Evolutionary conservation across 2,113 vertebrate genomes (phyloP).

Genomic region (Fregetta grallaria): DNA sequence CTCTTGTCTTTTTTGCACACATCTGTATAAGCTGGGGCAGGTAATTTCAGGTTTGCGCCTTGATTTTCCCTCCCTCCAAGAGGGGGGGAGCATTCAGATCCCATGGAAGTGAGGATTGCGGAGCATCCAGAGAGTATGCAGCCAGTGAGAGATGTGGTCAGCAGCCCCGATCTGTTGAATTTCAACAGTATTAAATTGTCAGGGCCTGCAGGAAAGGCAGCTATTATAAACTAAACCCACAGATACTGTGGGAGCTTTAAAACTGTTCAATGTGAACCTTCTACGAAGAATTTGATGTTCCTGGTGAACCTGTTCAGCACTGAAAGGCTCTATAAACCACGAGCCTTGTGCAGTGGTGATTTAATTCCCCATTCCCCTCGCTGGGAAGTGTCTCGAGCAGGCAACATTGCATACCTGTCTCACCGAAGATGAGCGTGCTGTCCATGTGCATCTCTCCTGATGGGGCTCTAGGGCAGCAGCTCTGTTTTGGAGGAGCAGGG

Average conservation of each 20-base stretch:
- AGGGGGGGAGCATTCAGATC: accelerated
- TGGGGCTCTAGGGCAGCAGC: neutral
- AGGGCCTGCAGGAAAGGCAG: neutral
- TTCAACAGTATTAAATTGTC: neutral
- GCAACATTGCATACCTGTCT: neutral
- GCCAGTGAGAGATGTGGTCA: neutral
- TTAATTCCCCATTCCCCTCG: neutral
- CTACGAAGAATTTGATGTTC: neutral
- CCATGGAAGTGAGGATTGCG: accelerated
- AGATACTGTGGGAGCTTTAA: neutral
- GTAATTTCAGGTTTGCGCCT: neutral
- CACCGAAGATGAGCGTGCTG: neutral
- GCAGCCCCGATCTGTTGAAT: neutral
- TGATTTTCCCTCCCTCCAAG: neutral
- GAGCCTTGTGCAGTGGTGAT: neutral
- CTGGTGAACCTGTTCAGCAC: neutral
- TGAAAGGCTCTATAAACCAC: neutral
- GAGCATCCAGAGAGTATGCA: neutral
- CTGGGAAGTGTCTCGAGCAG: neutral
- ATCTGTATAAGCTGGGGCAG: neutral
- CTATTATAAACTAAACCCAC: neutral
- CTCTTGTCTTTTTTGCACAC: neutral
- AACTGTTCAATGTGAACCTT: neutral
- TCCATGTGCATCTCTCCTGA: neutral
- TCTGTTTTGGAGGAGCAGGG: neutral